Evolutionary conservation across 92 coral and sea anemone species (phyloP), one percentile per base, ranked within the genome.

Genomic region (Nematostella vectensis): DNA sequence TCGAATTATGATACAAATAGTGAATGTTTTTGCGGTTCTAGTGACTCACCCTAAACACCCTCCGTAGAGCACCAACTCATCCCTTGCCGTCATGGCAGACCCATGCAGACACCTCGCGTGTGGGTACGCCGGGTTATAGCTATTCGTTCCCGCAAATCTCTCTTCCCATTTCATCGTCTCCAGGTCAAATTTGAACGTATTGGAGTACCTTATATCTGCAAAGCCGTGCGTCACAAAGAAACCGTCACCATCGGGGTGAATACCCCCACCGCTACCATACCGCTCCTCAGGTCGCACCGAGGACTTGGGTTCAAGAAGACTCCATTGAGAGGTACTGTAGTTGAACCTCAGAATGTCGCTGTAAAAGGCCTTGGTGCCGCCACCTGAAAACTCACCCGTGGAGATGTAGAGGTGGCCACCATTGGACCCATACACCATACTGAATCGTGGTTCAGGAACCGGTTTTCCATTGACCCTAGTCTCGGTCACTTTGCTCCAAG

Each of bases 11-110:
- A n/a, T n/a, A n/a, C n/a, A n/a, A n/a, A n/a, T n/a, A n/a, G n/a
- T n/a, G n/a, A n/a, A n/a, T n/a, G n/a, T n/a, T n/a, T n/a, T n/a
- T n/a, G n/a, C n/a, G n/a, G n/a, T n/a, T n/a, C n/a, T n/a, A n/a
- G n/a, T n/a, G 8, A 52, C 98, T 66, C 54, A 91, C 98, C 98
- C 98, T 20, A 91, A 50, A 71, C 98, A 91, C 11, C 98, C 98
- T 8, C 98, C 98, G 75, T 67, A 91, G 87, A 91, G 63, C 16
- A 91, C 77, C 0, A 91, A 30, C 62, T 86, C 87, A 52, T 85
- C 83, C 1, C 62, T 67, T 0, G 62, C 76, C 11, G 80, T 47
- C 96, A 91, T 71, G n/a, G 85, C 77, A 24, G 79, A 71, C 3
- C 83, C 63, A 52, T 78, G 95, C 4, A 91, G 81, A 42, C 98